Conservation (phyloP, 1,140 invertebrate species). For the Campodea augens region DNA sequence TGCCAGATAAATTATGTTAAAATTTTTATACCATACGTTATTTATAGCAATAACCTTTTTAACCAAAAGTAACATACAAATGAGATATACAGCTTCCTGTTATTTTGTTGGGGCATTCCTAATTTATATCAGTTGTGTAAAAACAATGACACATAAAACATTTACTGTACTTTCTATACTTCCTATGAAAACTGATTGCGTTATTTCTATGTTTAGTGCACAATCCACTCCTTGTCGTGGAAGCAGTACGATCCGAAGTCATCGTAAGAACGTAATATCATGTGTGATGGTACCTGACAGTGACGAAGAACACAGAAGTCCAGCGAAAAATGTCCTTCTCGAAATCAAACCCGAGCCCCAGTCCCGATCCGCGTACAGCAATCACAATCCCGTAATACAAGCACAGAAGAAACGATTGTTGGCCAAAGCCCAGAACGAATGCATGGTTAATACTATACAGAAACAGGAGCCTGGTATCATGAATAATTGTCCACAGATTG, state of each 20-base stretch:
- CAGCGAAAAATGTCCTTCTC: constrained; percentile 19
- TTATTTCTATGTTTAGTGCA: constrained; percentile 18
- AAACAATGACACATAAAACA: not conserved
- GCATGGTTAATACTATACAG: constrained; percentile 27
- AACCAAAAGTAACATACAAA: no score
- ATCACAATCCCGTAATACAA: no score
- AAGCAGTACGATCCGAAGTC: constrained; percentile 17
- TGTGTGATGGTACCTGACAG: constrained; percentile 65
- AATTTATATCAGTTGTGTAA: not conserved
- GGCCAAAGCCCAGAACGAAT: constrained; percentile 70
- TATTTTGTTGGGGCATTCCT: not conserved
- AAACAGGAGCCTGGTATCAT: constrained; percentile 18
- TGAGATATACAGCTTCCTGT: not conserved
- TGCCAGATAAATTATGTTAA: no score
- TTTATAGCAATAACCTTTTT: not conserved
- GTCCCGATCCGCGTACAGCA: constrained; percentile 9
- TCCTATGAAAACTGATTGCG: constrained; percentile 25
- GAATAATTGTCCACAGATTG: no score
- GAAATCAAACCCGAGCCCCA: not conserved
- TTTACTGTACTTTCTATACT: constrained; percentile 16
- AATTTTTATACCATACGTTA: not conserved
- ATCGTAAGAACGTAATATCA: constrained; percentile 51
- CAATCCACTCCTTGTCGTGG: constrained; percentile 14
- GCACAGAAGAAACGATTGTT: constrained; percentile 74
- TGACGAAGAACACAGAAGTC: constrained; percentile 47